Percentiles rank a stretch among this genome's conserved stretches.
Conservation (phyloP, 2,888 invertebrate genomes). For the Sceliomorpha sp. region DNA sequence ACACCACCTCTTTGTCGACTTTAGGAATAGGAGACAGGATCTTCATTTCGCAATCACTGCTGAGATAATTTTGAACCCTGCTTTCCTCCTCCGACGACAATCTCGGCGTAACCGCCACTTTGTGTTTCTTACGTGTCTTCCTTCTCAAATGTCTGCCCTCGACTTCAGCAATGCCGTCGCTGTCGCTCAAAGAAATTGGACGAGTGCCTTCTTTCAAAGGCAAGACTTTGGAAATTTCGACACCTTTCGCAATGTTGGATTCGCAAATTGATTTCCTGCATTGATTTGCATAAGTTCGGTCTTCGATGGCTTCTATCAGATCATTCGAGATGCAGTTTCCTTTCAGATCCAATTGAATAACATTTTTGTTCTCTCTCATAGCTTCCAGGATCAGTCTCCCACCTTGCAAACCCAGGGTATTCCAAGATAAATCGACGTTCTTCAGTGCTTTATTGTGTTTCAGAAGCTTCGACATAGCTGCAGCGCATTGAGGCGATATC, state of each 20-base stretch:
- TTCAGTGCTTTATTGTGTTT: conserved; percentile 71
- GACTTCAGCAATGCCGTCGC: conserved; percentile 35
- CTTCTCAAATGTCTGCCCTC: conserved; percentile 19
- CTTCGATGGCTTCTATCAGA: conserved; percentile 69
- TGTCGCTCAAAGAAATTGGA: conserved; percentile 35
- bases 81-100: conserved; percentile 38
- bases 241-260: conserved; percentile 38
- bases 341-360: conserved; percentile 69
- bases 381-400: conserved; percentile 72
- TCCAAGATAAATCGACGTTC: conserved; percentile 75
- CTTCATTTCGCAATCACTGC: conserved; percentile 31
- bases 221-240: conserved; percentile 40
- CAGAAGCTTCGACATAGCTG: conserved; percentile 67
- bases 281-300: conserved; percentile 61
- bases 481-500: conserved; percentile 71
- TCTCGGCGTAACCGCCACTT: conserved; percentile 13
- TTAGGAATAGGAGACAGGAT: conserved; percentile 5
- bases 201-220: conserved; percentile 20
- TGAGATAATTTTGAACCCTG: conserved; percentile 11
- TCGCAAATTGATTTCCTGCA: conserved; percentile 48
- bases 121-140: conserved; percentile 36
- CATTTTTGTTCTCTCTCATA: conserved; percentile 67
- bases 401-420: conserved; percentile 75
- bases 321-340: conserved; percentile 78
- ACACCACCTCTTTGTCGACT: neutral